phyloP scores from a whole-genome alignment of 2,888 invertebrate genomes.

The Tenthredo livida region DNA sequence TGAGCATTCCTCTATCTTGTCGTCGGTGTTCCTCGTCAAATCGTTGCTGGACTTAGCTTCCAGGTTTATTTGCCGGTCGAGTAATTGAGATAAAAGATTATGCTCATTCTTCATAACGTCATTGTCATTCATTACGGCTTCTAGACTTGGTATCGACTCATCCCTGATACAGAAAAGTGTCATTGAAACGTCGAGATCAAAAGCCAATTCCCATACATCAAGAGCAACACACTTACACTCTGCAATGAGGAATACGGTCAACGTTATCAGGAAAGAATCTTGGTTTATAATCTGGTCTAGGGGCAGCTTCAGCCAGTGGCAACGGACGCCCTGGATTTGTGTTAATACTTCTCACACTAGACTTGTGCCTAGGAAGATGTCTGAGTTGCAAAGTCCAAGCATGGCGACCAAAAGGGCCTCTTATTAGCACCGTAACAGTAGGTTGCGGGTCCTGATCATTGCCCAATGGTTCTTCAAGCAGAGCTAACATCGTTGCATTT shows the following conservation, averaged over 20 bases:
- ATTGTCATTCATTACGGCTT: slow-evolving; percentile 85
- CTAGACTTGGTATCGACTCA: slow-evolving; percentile 93
- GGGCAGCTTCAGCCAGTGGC: slow-evolving; percentile 86
- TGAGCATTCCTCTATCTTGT: slow-evolving; percentile 86
- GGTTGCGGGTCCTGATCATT: slow-evolving; percentile 96
- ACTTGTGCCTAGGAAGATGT: slow-evolving; percentile 91
- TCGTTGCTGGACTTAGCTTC: slow-evolving; percentile 77
- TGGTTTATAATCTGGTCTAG: slow-evolving; percentile 85
- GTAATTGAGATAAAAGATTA: slow-evolving; percentile 85
- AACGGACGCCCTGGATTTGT: slow-evolving; percentile 87
- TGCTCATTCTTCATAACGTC: slow-evolving; percentile 80
- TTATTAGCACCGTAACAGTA: slow-evolving; percentile 92
- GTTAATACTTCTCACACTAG: slow-evolving; percentile 83
- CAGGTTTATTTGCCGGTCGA: slow-evolving; percentile 85
- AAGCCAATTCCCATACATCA: slow-evolving; percentile 18
- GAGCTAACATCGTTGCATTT: slow-evolving; percentile 91
- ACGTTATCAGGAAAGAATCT: slow-evolving; percentile 90
- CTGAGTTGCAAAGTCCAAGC: slow-evolving; percentile 96
- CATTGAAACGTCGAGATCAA: slow-evolving; percentile 34
- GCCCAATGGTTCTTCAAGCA: slow-evolving; percentile 95
- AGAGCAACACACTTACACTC: slow-evolving; percentile 83
- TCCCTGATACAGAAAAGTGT: slow-evolving; percentile 82
- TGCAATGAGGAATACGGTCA: slow-evolving; percentile 88
- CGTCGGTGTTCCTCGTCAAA: slow-evolving; percentile 68
- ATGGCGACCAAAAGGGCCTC: slow-evolving; percentile 96